phyloP scores from a whole-genome alignment of 2,888 invertebrate genomes.

The Lapara coniferarum region DNA sequence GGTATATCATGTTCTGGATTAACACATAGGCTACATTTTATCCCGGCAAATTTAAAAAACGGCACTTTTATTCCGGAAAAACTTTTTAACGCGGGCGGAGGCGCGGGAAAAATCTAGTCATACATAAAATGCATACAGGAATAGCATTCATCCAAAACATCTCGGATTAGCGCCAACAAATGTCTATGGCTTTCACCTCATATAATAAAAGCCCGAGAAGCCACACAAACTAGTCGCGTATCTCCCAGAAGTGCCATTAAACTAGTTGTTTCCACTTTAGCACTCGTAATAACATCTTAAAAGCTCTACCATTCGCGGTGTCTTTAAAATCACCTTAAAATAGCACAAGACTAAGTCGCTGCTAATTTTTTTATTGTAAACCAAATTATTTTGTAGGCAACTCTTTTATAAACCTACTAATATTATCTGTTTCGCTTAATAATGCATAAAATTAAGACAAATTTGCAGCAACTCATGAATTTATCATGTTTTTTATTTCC shows the following conservation, averaged over 20 bases:
- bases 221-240: slow-evolving; percentile 2
- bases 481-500: no score
- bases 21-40: no score
- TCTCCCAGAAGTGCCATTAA: slow-evolving; percentile 16
- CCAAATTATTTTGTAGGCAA: no score
- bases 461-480: no score
- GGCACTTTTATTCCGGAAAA: no score
- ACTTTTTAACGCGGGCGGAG: no score
- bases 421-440: not conserved
- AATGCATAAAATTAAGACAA: no score
- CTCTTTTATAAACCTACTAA: not conserved
- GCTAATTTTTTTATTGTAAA: no score
- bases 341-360: not conserved
- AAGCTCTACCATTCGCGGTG: not conserved
- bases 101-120: no score
- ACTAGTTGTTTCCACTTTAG: slow-evolving; percentile 6
- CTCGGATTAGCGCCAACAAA: not conserved
- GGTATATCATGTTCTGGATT: no score
- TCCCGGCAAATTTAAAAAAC: no score
- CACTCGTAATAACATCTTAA: not conserved
- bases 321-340: not conserved
- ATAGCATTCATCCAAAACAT: not conserved
- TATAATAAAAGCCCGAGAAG: slow-evolving; percentile 13
- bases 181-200: not conserved
- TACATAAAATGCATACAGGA: no score